A percentile compares a stretch with the other conserved stretches of the same genome.
phyloP scores from a whole-genome alignment of 2,888 invertebrate genomes.

The Penaeus monodon region DNA sequence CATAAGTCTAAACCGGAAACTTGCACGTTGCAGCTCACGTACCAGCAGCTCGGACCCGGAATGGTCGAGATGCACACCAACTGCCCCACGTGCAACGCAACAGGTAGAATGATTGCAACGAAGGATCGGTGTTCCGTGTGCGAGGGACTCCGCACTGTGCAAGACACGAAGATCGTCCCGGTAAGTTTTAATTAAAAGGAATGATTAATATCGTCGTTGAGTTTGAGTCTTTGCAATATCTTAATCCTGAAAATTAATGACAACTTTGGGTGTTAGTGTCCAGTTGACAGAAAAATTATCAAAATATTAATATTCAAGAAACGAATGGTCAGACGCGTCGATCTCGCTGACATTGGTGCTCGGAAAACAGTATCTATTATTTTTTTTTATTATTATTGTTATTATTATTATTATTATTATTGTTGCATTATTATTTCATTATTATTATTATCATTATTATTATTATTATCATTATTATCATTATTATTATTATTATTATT shows the following conservation, averaged over 20 bases:
- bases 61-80: slow-evolving; percentile 63
- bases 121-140: slow-evolving; percentile 55
- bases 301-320: background rate
- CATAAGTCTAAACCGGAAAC: background rate
- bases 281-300: no score
- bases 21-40: slow-evolving; percentile 42
- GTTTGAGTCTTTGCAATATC: no score
- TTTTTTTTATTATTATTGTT: background rate
- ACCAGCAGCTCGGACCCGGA: slow-evolving; percentile 61
- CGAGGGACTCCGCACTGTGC: slow-evolving; percentile 41
- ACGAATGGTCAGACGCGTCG: background rate
- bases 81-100: slow-evolving; percentile 49
- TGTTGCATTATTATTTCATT: no score
- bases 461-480: no score
- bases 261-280: no score
- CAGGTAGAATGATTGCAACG: slow-evolving; percentile 53
- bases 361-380: background rate
- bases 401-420: background rate
- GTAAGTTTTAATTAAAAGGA: slow-evolving; percentile 9
- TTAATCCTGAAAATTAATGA: background rate
- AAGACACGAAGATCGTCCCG: slow-evolving; percentile 51
- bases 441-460: background rate
- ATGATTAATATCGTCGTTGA: no score
- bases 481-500: no score
- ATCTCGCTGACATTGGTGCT: no score